These are phyloP conservation scores for Batillaria attramentaria DNA, from an alignment of 1,140 invertebrate species.

Conservation along the genomic window DNA sequence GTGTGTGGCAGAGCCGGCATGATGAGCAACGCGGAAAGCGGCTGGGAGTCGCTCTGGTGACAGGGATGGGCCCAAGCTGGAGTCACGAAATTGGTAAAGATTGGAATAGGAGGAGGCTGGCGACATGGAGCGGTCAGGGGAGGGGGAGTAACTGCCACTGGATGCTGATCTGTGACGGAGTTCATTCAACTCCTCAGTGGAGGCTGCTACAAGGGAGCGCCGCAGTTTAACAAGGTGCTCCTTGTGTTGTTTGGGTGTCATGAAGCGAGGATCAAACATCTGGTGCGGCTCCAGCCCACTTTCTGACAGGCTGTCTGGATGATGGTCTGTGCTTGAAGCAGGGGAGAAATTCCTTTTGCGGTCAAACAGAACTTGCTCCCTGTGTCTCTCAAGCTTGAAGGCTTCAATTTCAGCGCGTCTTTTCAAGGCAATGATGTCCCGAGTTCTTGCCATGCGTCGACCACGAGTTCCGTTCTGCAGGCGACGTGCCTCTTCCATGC, in stretches of 20 bases:
- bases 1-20: not conserved
- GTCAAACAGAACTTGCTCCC: conserved; percentile 43
- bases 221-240: conserved; percentile 51
- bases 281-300: conserved; percentile 20
- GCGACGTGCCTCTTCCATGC: conserved; percentile 50
- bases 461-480: conserved; percentile 44
- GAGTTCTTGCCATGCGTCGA: conserved; percentile 45
- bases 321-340: conserved; percentile 23
- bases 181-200: conserved; percentile 41
- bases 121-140: conserved; percentile 16
- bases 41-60: conserved; percentile 11
- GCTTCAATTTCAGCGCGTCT: conserved; percentile 59
- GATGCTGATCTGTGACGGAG: conserved; percentile 36
- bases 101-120: conserved; percentile 22
- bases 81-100: conserved; percentile 25
- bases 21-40: not conserved
- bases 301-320: too few species aligned
- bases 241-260: conserved; percentile 56
- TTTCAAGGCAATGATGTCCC: conserved; percentile 44
- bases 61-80: conserved; percentile 16
- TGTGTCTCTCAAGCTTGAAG: conserved; percentile 59
- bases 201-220: conserved; percentile 49
- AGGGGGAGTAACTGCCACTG: not conserved
- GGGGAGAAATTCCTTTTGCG: conserved; percentile 15
- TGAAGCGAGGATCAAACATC: conserved; percentile 24